A percentile compares a stretch with the other conserved stretches of the same genome.
phyloP scores from a whole-genome alignment of 1,140 invertebrate species.

The Battus philenor region DNA sequence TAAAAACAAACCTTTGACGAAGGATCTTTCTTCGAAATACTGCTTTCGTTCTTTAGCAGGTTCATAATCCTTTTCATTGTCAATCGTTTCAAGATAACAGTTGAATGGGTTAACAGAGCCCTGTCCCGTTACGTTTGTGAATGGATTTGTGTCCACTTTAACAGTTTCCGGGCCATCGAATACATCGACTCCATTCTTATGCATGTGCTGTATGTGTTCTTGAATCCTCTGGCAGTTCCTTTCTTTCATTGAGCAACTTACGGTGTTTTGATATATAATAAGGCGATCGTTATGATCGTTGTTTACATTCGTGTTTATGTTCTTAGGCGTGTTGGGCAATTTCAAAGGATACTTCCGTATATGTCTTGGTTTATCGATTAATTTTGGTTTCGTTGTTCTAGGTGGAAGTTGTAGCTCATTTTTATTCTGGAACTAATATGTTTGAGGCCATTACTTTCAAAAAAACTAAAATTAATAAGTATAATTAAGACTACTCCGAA shows the following conservation, averaged over 20 bases:
- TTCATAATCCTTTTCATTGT: background rate
- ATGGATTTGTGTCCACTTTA: constrained; percentile 38
- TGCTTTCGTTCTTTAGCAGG: constrained; percentile 14
- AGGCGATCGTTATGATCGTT: constrained; percentile 4
- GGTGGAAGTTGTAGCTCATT: constrained; percentile 53
- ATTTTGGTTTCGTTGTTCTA: constrained; percentile 44
- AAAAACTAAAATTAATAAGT: no score
- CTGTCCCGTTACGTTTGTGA: constrained; percentile 21
- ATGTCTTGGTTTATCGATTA: constrained; percentile 58
- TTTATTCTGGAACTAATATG: constrained; percentile 27
- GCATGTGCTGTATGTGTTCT: background rate
- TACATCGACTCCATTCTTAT: constrained; percentile 26
- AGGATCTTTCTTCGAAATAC: constrained; percentile 15
- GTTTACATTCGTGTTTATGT: background rate
- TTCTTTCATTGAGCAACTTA: constrained; percentile 1
- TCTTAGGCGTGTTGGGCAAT: constrained; percentile 22
- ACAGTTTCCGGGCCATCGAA: constrained; percentile 26
- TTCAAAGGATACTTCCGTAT: constrained; percentile 55
- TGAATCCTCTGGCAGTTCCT: background rate
- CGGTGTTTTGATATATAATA: constrained; percentile 49
- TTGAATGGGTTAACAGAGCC: constrained; percentile 34
- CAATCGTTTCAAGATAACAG: constrained; percentile 18
- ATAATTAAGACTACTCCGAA: no score
- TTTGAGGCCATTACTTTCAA: no score
- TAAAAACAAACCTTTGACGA: constrained; percentile 5